Base-by-base conservation (phyloP, 2,113 vertebrate species). In the Nesoenas mayeri region DNA sequence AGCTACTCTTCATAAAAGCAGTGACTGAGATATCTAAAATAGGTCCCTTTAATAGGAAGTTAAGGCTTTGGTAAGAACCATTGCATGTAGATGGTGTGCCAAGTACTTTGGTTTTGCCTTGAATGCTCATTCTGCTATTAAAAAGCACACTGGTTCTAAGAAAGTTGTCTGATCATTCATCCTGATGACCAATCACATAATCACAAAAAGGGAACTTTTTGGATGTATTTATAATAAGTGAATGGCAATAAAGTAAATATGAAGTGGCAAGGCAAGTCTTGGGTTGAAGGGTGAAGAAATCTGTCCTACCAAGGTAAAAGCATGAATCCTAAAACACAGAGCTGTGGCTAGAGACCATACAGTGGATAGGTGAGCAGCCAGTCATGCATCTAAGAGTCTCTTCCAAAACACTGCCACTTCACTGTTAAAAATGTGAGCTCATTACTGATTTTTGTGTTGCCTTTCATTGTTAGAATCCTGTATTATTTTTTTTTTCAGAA, bases 371-470 rank as follows among this genome's bases (percentile, higher is more conserved):
- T 2, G 6, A 69, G 60, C 65, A 85, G 48, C 20, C 31, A 64
- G n/a, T 66, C 32, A 22, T 10, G 24, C 56, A 70, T 0, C 42
- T 64, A 7, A 0, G 0, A 40, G 8, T 62, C 29, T 36, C 38
- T 32, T 69, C 34, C 34, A 54, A 79, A 83, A 60, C 31, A 36
- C 14, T 16, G 15, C 60, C 38, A 8, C 31, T 60, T 87, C 44
- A 19, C 50, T 69, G 10, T 58, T 67, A 50, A 48, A 78, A 79
- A 50, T 4, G 38, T 54, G 36, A 86, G 5, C 15, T 40, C 6
- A 1, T 51, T 61, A 21, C 11, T 56, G 12, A 56, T n/a, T 78
- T 80, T 73, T 73, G 8, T 60, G 34, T 20, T 51, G 31, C 38
- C 38, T 81, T 86, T 51, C 4, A 26, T 62, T 80, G 29, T 86